Evolutionary conservation across 1,140 invertebrate species (phyloP), one percentile per base, ranked within the genome.

Genomic region (Neodiprion lecontei): DNA sequence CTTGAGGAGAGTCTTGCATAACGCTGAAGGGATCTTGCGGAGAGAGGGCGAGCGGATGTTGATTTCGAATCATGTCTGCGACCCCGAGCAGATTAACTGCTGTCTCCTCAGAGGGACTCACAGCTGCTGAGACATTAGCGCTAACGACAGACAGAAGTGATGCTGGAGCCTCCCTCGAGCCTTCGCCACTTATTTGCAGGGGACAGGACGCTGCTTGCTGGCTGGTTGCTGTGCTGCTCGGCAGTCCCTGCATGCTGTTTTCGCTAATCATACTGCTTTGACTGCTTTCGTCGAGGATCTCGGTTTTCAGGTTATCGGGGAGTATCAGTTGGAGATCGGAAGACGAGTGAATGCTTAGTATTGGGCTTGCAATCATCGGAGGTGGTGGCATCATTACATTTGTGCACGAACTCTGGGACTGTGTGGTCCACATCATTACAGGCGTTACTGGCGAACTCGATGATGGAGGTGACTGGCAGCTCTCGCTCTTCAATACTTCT

Each of bases 281-380:
- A 76, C 92, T 93, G 74, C 90, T 92, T 74, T 95, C 94, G 80
- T 95, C 94, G 1, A 92, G 82, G 2, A 92, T 87, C 85, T 95
- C 94, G 61, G 92, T 93, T 82, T 95, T 95, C 21, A 95, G 84
- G 73, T 85, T 86, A 53, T 89, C 88, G 0, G 87, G 85, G 23
- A 89, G 78, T 9, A 88, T 88, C n/a, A 88, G 53, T 68, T 88
- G 87, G 70, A 88, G 82, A 28, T 83, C 86, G n/a, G 82, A 85
- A 5, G 88, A 87, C 0, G 86, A 82, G 61, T 85, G 79, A 47
- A 85, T 77, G 12, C 79, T 82, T 0, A 86, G 69, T 21, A 88
- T 76, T 7, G 85, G 76, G 71, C 85, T 88, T 1, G 84, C 78
- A 9, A 85, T 82, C 48, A 88, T 74, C 9, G 81, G 79, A 7